Conservation (phyloP, 1,140 invertebrate species). For the Himalopsyche phryganea region DNA sequence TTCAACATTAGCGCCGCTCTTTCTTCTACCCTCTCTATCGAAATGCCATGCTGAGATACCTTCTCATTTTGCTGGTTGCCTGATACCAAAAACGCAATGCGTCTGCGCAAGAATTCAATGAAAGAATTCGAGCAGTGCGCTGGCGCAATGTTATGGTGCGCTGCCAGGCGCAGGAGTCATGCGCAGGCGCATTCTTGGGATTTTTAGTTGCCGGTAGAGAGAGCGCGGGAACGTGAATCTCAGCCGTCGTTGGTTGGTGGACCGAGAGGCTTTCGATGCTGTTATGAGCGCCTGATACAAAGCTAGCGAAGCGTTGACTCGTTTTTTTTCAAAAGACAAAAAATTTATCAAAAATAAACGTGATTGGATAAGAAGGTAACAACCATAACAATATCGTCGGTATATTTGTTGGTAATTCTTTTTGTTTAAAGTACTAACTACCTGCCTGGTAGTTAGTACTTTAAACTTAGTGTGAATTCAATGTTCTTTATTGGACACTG, state of each 20-base stretch:
- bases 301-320: slow-evolving; percentile 14
- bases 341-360: too few species aligned
- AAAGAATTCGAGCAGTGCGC: slow-evolving; percentile 1
- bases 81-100: slow-evolving; percentile 22
- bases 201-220: slow-evolving; percentile 6
- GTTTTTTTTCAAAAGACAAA: background rate
- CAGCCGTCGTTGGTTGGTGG: slow-evolving; percentile 6
- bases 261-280: slow-evolving; percentile 5
- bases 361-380: too few species aligned
- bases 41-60: slow-evolving; percentile 10
- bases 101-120: slow-evolving; percentile 19
- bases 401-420: too few species aligned
- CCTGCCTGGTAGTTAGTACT: too few species aligned
- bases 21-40: slow-evolving; percentile 6
- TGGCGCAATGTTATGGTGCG: background rate
- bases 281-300: slow-evolving; percentile 16
- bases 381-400: too few species aligned
- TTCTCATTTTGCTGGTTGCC: slow-evolving; percentile 11
- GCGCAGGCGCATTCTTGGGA: slow-evolving; percentile 16
- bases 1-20: background rate
- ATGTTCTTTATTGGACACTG: too few species aligned
- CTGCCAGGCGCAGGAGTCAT: background rate
- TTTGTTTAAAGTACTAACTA: too few species aligned
- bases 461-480: too few species aligned
- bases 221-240: background rate